Conservation (phyloP, 2,113 vertebrate genomes). For the Bothrops jararaca region DNA sequence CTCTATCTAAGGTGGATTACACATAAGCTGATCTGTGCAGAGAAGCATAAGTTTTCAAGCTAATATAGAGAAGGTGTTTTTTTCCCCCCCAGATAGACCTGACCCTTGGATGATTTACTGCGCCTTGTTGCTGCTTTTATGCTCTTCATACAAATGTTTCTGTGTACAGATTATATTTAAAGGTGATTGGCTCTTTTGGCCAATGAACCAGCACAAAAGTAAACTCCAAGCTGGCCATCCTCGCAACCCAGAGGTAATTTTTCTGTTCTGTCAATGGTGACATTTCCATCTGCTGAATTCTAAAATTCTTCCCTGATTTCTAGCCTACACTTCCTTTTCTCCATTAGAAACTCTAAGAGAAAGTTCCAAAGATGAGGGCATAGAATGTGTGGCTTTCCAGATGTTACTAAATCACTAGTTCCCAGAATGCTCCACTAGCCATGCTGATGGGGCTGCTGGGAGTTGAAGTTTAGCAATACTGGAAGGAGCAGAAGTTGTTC, state of each 20-base stretch:
- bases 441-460: neutral
- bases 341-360: neutral
- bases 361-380: neutral
- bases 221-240: neutral
- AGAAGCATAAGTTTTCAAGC: neutral
- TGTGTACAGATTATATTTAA: neutral
- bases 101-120: neutral
- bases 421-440: neutral
- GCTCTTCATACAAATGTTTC: neutral
- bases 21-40: neutral
- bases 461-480: neutral
- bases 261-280: neutral
- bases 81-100: neutral
- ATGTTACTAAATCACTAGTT: neutral
- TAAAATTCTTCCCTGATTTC: neutral
- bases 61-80: neutral
- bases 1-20: conserved; percentile 14
- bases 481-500: neutral
- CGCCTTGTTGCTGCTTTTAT: neutral
- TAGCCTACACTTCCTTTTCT: neutral
- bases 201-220: neutral
- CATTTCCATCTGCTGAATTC: neutral
- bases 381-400: neutral
- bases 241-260: neutral
- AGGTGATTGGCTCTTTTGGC: neutral